Evolutionary conservation across 35 echinoderm and acorn worm species (phyloP), one percentile per base, ranked within the genome.

Genomic region (Ptychodera flava): DNA sequence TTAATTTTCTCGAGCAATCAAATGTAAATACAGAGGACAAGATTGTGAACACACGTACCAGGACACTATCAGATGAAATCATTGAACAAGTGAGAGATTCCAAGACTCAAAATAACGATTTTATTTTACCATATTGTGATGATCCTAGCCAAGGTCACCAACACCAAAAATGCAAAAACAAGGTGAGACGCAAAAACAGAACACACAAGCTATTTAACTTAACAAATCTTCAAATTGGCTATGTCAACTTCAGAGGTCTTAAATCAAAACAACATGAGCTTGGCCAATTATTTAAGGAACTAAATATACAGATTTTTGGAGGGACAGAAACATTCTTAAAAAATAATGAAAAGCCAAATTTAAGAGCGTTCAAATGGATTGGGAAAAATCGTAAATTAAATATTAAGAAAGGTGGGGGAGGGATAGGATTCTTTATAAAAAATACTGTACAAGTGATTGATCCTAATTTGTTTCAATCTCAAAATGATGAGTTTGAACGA

Each of bases 401-500:
- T 28, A 36, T 29, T 27, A 16, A 79, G 22, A 87, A 79, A 36
- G 36, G 77, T 78, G 85, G 85, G 28, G 85, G 85, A n/a, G 85
- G 85, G 1, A 79, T 87, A 16, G 85, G 85, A 29, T 35, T 87
- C 15, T 36, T 79, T 34, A 33, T 87, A 28, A 77, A 45, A 1
- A 78, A 87, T 87, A 78, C 78, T 34, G 31, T 87, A 1, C 31
- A 34, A 35, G 35, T 87, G 1, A 77, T 87, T 1, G 85, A 87
- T 79, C 33, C 32, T 16, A 87, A 87, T 29, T 79, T 87, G 29
- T 35, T 87, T 87, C 33, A 87, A 78, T 53, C 64, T 35, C 78
- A 79, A 79, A 1, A 12, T n/a, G 85, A 87, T 79, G 77, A 87
- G 0, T 78, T 35, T 78, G 85, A 87, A 87, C 32, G 85, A 79